Percentiles rank a stretch among this genome's conserved stretches.
These are phyloP conservation scores for Drosophila pseudoananassae DNA, from an alignment of 1,140 invertebrate genomes.

Conservation along the genomic window DNA sequence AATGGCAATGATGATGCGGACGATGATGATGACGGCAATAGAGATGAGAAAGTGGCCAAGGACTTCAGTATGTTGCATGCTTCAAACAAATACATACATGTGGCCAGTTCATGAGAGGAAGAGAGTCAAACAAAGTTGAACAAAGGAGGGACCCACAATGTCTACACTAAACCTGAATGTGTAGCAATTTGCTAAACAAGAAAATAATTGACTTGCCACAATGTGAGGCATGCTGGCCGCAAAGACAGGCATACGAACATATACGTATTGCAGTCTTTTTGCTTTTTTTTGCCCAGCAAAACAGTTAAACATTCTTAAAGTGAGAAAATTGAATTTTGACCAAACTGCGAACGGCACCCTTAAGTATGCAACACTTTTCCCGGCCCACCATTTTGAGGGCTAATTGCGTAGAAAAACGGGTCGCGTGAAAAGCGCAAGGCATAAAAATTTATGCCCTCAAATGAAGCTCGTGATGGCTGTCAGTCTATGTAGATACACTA, in stretches of 20 bases:
- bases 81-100: conserved; percentile 15
- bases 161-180: conserved; percentile 72
- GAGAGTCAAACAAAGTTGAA: conserved; percentile 29
- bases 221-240: conserved; percentile 23
- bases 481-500: conserved; percentile 29
- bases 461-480: conserved; percentile 59
- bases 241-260: conserved; percentile 1
- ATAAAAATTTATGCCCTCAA: conserved; percentile 69
- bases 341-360: conserved; percentile 29
- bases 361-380: conserved; percentile 68
- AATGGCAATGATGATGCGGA: conserved; percentile 27
- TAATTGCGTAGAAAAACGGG: conserved; percentile 65
- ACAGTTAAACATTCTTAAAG: conserved; percentile 45
- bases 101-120: not conserved
- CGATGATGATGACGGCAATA: conserved; percentile 11
- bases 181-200: conserved; percentile 77
- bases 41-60: conserved; percentile 15
- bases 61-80: conserved; percentile 25
- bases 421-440: conserved; percentile 69
- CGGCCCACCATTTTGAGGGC: conserved; percentile 47
- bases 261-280: not conserved
- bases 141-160: conserved; percentile 34
- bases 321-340: conserved; percentile 60
- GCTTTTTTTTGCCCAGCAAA: not conserved
- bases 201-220: conserved; percentile 78